Evolutionary conservation across 2,888 invertebrate species (phyloP), one percentile per base, ranked within the genome.

Genomic region (Scaptomyza flava): DNA sequence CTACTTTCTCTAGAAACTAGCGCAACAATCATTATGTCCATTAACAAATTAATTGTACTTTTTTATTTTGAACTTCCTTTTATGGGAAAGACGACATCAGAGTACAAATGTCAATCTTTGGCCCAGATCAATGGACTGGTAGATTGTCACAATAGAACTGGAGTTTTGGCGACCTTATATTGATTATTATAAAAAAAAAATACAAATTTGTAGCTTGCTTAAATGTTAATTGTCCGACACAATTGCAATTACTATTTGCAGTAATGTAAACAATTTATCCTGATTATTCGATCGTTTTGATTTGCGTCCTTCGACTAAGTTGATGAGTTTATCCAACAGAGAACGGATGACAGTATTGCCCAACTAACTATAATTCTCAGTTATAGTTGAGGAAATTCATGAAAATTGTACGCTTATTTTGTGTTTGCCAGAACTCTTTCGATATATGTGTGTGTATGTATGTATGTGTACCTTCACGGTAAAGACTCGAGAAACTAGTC

Each of bases 11-110:
- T 17, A 41, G 41, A 9, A 41, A 41, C 41, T 17, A 41, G 41
- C 41, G 41, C 6, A 41, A 41, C 41, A 41, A 41, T 41, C 41
- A 4, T 43, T 11, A 6, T 23, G 20, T 43, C 43, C 43, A 43
- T 43, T 43, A 42, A 20, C 5, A 11, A 42, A 42, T 20, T 17
- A 20, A 43, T 23, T 43, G 17, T 41, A 17, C 5, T 17, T 41
- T 17, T 8, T 41, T 41, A 9, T 41, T 38, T 41, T 17, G 41
- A 9, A 41, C 41, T 41, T 41, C 3, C 2, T 7, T 14, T 38
- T 14, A 14, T 12, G 36, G 7, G 14, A 7, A 42, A 42, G 17
- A 43, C 43, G 12, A 12, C 23, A 43, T 12, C 43, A 2, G 43
- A 43, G 20, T 42, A 42, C 9, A 23, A 20, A 20, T 11, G 20